These are phyloP conservation scores for Cephus sareptanus DNA, from an alignment of 2,888 invertebrate species.

Conservation along the genomic window DNA sequence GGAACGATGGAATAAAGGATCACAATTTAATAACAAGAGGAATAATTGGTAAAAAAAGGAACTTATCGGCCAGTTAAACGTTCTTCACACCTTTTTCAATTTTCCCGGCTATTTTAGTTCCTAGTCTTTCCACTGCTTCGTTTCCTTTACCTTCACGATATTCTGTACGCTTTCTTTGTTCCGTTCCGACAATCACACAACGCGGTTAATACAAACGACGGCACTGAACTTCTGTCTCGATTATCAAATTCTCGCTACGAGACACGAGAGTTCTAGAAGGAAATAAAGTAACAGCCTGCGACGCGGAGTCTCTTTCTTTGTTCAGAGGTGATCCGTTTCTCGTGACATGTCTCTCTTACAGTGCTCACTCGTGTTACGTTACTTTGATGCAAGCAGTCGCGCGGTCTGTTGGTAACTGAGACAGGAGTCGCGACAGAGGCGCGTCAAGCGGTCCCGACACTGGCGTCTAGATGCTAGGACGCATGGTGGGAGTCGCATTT, in stretches of 20 bases:
- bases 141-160: conserved; percentile 18
- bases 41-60: background rate
- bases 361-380: conserved; percentile 14
- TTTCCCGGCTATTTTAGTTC: conserved; percentile 10
- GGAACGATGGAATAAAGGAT: background rate
- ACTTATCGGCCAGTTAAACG: background rate
- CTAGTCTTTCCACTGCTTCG: conserved; percentile 26
- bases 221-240: background rate
- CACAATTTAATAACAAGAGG: background rate
- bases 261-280: background rate
- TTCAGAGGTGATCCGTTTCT: conserved; percentile 16
- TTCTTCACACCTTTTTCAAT: background rate
- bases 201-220: background rate
- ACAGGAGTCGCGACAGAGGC: conserved; percentile 33
- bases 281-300: background rate
- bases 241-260: conserved; percentile 9
- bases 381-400: conserved; percentile 46
- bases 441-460: conserved; percentile 43
- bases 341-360: conserved; percentile 8
- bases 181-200: background rate
- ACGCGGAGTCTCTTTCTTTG: conserved; percentile 12
- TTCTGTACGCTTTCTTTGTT: conserved; percentile 10
- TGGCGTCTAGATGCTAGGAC: conserved; percentile 17
- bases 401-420: conserved; percentile 59
- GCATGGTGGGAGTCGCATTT: conserved; percentile 1